Percentiles rank a stretch among this genome's conserved stretches.
Conservation (phyloP, 2,113 vertebrate species). For the Ceyx cyanopectus region DNA sequence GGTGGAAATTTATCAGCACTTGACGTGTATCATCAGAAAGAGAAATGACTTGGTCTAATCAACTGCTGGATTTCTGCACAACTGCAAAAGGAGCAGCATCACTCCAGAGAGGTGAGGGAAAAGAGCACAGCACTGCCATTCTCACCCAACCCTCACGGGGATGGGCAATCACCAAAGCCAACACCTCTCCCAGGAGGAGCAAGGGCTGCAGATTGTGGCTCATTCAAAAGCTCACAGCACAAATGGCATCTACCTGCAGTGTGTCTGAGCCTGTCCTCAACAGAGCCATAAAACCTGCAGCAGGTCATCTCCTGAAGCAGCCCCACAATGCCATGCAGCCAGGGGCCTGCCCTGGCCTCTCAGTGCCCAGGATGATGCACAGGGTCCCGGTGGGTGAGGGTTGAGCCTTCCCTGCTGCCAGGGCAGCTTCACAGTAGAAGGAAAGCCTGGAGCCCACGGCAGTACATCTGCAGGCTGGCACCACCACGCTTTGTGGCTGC, state of each 20-base stretch:
- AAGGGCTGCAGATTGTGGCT: neutral
- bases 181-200: neutral
- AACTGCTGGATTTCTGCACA: neutral
- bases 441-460: neutral
- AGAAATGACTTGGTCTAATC: neutral
- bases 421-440: neutral
- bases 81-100: neutral
- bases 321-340: neutral
- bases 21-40: neutral
- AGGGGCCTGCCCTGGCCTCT: neutral
- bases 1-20: neutral
- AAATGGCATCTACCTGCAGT: neutral
- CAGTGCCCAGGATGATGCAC: neutral
- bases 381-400: neutral
- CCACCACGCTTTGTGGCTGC: neutral
- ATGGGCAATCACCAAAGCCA: neutral
- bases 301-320: neutral
- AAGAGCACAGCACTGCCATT: neutral
- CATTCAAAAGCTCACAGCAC: neutral
- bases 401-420: neutral
- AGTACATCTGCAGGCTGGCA: constrained; percentile 39
- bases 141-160: neutral
- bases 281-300: neutral
- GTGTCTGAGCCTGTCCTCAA: neutral
- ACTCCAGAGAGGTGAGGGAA: neutral